Conservation (phyloP, 2,888 invertebrate genomes). For the Ochlodes sylvanus region DNA sequence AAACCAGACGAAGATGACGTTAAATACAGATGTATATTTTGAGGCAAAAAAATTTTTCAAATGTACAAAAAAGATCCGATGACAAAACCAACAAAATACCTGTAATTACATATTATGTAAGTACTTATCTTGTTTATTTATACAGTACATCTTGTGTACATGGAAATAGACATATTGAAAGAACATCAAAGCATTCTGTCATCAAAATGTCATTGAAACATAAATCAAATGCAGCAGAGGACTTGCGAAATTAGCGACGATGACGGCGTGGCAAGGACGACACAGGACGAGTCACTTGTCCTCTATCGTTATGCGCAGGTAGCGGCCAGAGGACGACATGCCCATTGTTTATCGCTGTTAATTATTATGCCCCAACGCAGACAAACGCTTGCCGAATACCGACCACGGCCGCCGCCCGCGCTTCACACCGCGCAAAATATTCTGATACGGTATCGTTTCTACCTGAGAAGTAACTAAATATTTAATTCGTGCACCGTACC, state of each 20-base stretch:
- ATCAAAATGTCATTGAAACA: conserved; percentile 39
- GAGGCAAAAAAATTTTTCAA: too few species aligned
- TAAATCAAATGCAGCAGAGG: conserved; percentile 47
- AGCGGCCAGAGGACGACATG: conserved; percentile 79
- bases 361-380: conserved; percentile 81
- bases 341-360: conserved; percentile 83
- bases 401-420: conserved; percentile 55
- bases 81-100: too few species aligned
- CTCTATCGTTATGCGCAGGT: conserved; percentile 81
- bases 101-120: too few species aligned
- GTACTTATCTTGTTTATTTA: neutral
- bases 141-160: neutral
- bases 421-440: conserved; percentile 67
- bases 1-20: neutral
- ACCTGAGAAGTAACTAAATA: conserved; percentile 57
- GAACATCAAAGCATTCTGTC: neutral
- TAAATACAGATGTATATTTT: too few species aligned
- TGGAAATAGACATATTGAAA: neutral
- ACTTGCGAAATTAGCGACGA: conserved; percentile 61
- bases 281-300: conserved; percentile 76
- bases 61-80: too few species aligned
- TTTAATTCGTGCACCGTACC: conserved; percentile 33
- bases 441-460: conserved; percentile 58
- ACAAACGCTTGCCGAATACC: conserved; percentile 58
- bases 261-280: conserved; percentile 71